Base-by-base conservation (phyloP, 2,888 invertebrate species). In the Metopia argyrocephala region DNA sequence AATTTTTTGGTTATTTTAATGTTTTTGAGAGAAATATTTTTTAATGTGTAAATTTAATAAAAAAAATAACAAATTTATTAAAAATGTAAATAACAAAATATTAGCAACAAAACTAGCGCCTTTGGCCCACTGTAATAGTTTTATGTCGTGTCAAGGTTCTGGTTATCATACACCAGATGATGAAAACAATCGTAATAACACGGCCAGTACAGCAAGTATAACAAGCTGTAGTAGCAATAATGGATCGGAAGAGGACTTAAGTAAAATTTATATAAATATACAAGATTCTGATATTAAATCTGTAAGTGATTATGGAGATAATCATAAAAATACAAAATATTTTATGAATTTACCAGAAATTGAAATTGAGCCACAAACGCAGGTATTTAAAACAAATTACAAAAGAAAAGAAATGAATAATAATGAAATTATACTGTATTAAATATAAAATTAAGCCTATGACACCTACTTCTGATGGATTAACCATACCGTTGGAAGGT, bases 141-240 rank as follows among this genome's bases (percentile, higher is more conserved):
- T 92, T 84, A 91, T 92, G 56, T 93, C 93, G 54, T 95, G 94
- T 86, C 87, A 87, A 57, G 90, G 90, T 0, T 94, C 94, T 75
- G 95, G 95, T 79, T 96, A 94, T 90, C 95, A 95, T 89, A 96
- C 96, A 0, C 96, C 96, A 20, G 93, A 95, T 84, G 94, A 94
- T 86, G 94, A 92, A 74, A 92, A 92, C 20, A 62, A 57, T 82
- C 74, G 61, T 9, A 46, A 45, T 27, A 70, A 68, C n/a, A 52
- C 52, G 21, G 78, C 84, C 78, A 46, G 71, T 54, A 75, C 50
- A 52, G 25, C 48, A 38, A 61, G 61, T 62, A 79, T 64, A 27
- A 65, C 57, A 54, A 82, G 61, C 73, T 75, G 84, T 82, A 18
- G 83, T 71, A 83, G 82, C 62, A 83, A 69, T 61, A 79, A 73